phyloP scores from a whole-genome alignment of 2,113 vertebrate species.

The Lycaon pictus region DNA sequence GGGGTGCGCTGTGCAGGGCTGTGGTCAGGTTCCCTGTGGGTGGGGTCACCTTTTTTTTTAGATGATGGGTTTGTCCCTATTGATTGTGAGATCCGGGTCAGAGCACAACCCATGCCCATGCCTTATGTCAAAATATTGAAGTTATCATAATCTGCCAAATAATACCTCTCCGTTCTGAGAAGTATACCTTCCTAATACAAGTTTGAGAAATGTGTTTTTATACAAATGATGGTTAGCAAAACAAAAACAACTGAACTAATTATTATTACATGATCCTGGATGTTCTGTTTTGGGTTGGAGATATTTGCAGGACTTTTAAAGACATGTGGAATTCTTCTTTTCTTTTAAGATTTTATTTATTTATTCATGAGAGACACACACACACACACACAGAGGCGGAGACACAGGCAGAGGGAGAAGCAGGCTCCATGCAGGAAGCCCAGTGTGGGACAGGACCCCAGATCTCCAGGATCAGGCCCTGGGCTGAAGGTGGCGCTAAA shows the following conservation, averaged over 20 bases:
- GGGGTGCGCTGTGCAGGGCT: conserved; percentile 84
- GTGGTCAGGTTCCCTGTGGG: conserved; percentile 87
- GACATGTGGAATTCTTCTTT: neutral
- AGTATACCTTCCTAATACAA: neutral
- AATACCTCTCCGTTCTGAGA: conserved; percentile 85
- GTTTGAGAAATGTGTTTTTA: neutral
- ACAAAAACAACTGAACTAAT: neutral
- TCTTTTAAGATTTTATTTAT: no score
- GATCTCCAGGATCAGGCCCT: no score
- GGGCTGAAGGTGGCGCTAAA: no score
- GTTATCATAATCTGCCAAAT: conserved; percentile 88
- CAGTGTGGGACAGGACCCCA: no score
- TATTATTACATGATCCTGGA: neutral
- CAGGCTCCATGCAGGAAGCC: no score
- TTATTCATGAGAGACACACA: no score
- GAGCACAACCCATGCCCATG: neutral
- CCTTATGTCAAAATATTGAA: neutral
- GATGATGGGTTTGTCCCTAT: neutral
- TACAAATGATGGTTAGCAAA: neutral
- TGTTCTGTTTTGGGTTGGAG: neutral
- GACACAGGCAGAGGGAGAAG: no score
- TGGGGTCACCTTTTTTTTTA: neutral
- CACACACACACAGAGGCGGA: no score
- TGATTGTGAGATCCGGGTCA: neutral
- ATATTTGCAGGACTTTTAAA: neutral